A percentile compares a stretch with the other conserved stretches of the same genome.
phyloP scores from a whole-genome alignment of 2,113 vertebrate genomes.

The Megalops atlanticus region DNA sequence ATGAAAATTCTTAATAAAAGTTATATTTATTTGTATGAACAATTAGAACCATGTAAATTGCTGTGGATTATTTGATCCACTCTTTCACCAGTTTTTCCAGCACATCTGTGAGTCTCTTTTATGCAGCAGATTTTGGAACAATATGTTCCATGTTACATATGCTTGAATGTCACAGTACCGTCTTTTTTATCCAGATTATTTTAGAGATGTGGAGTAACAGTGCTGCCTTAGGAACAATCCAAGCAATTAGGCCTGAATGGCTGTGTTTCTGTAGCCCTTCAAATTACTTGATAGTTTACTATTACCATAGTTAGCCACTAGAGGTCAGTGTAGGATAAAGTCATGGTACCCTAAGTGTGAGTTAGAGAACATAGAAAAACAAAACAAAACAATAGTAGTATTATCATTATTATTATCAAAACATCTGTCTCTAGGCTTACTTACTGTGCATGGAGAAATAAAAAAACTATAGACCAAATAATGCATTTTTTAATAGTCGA shows the following conservation, averaged over 20 bases:
- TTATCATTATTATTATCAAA: too few relatives aligned
- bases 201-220: too few relatives aligned
- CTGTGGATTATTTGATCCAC: neutral
- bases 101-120: neutral
- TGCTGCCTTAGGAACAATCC: neutral
- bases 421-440: too few relatives aligned
- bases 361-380: too few relatives aligned
- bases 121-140: neutral
- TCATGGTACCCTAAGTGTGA: too few relatives aligned
- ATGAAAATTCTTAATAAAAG: neutral
- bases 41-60: neutral
- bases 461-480: too few relatives aligned
- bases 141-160: neutral
- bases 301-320: neutral
- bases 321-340: conserved; percentile 13
- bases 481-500: too few relatives aligned
- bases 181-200: neutral
- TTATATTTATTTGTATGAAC: neutral
- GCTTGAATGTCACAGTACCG: neutral
- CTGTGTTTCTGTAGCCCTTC: too few relatives aligned
- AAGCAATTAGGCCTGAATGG: neutral
- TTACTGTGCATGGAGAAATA: too few relatives aligned
- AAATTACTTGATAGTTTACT: too few relatives aligned
- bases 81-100: neutral
- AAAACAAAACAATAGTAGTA: too few relatives aligned